Conservation (phyloP, 2,888 invertebrate genomes). For the Aporophyla lueneburgensis region DNA sequence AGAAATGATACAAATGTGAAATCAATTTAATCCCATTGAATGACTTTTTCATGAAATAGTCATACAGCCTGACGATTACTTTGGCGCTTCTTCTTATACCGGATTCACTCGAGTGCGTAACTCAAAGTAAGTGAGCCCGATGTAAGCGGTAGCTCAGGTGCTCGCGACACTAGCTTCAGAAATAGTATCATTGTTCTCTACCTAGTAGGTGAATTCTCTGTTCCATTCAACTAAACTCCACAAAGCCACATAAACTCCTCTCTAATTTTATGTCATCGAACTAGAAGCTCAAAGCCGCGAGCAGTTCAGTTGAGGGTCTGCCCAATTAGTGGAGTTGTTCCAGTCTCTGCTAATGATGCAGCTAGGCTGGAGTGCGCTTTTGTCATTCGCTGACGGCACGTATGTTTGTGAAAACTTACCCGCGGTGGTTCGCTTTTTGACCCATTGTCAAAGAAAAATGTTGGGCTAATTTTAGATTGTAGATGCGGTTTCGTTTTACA, state of each 20-base stretch:
- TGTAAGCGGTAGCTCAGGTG: too few relatives aligned
- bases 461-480: slow-evolving; percentile 45
- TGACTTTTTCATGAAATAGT: too few relatives aligned
- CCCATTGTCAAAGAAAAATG: slow-evolving; percentile 54
- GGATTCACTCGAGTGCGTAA: too few relatives aligned
- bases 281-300: slow-evolving; percentile 47
- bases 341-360: slow-evolving; percentile 74
- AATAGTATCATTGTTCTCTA: background rate
- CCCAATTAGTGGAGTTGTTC: slow-evolving; percentile 74
- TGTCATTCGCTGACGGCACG: slow-evolving; percentile 65
- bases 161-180: too few relatives aligned
- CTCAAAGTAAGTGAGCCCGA: too few relatives aligned
- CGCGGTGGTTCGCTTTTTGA: slow-evolving; percentile 44
- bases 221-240: slow-evolving; percentile 3
- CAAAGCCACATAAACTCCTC: slow-evolving; percentile 24
- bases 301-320: slow-evolving; percentile 55
- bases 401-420: slow-evolving; percentile 56
- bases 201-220: background rate
- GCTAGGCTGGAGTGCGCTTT: slow-evolving; percentile 69
- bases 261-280: slow-evolving; percentile 60
- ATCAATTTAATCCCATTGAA: too few relatives aligned
- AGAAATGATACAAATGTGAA: too few relatives aligned
- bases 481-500: slow-evolving; percentile 8
- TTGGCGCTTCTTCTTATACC: too few relatives aligned
- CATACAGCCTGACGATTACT: too few relatives aligned